Evolutionary conservation across 1,140 invertebrate genomes (phyloP).

Genomic region (Trissolcus basalis): DNA sequence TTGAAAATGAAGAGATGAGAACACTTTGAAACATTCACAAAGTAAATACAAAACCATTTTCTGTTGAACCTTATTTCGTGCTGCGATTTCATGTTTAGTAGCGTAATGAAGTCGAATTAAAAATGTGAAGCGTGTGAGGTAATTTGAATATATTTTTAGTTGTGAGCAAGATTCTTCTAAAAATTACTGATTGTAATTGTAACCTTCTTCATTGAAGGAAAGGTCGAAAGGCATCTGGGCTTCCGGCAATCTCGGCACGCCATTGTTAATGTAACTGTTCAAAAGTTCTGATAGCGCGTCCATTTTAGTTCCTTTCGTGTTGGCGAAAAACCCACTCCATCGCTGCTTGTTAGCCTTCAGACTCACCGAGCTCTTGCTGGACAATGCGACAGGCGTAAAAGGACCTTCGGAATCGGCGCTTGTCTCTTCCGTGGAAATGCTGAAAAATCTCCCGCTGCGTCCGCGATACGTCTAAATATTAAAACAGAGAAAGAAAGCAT

Average conservation of each 20-base stretch:
- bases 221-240: slow-evolving; percentile 66
- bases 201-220: slow-evolving; percentile 73
- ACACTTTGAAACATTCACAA: too few relatives aligned
- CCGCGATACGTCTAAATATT: slow-evolving; percentile 75
- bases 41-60: too few relatives aligned
- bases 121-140: too few relatives aligned
- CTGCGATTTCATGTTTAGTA: too few relatives aligned
- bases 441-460: slow-evolving; percentile 79
- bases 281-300: slow-evolving; percentile 81
- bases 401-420: slow-evolving; percentile 70
- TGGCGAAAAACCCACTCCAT: slow-evolving; percentile 82
- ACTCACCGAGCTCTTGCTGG: slow-evolving; percentile 65
- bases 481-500: slow-evolving; percentile 4
- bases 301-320: slow-evolving; percentile 81
- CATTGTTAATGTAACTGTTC: slow-evolving; percentile 82
- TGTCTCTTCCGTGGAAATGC: slow-evolving; percentile 80
- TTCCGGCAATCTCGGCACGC: slow-evolving; percentile 78
- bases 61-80: too few relatives aligned
- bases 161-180: too few relatives aligned
- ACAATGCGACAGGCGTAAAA: slow-evolving; percentile 55
- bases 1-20: too few relatives aligned
- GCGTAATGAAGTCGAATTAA: too few relatives aligned
- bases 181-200: too few relatives aligned
- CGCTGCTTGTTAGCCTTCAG: slow-evolving; percentile 78
- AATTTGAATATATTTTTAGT: too few relatives aligned